Evolutionary conservation across 1,140 invertebrate species (phyloP).

Genomic region (Calephelis nemesis): DNA sequence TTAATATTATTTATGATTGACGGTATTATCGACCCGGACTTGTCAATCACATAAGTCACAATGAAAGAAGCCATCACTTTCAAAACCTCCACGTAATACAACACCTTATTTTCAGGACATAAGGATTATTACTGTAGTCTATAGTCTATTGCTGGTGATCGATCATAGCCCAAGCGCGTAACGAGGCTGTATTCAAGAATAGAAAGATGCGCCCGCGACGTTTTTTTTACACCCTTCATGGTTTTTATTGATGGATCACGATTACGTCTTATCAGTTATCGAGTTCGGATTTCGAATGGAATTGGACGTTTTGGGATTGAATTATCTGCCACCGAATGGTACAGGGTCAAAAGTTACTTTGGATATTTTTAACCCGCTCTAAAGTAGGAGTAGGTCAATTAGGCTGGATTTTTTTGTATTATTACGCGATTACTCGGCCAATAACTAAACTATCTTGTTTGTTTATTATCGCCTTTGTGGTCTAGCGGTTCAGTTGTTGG

Average conservation of each 20-base stretch:
- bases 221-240: slow-evolving; percentile 54
- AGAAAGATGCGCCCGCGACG: slow-evolving; percentile 50
- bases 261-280: slow-evolving; percentile 44
- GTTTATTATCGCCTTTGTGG: too few relatives aligned
- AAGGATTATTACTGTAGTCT: slow-evolving; percentile 21
- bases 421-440: too few relatives aligned
- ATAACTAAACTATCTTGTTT: too few relatives aligned
- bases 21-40: slow-evolving; percentile 69
- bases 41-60: slow-evolving; percentile 67
- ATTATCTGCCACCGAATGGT: not conserved
- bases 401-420: too few relatives aligned
- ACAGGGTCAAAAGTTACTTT: too few relatives aligned
- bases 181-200: slow-evolving; percentile 68
- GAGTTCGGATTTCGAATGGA: slow-evolving; percentile 29
- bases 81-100: slow-evolving; percentile 17
- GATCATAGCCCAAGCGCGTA: slow-evolving; percentile 66
- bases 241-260: slow-evolving; percentile 68
- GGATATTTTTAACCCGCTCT: too few relatives aligned
- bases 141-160: slow-evolving; percentile 59
- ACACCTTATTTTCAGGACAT: slow-evolving; percentile 13
- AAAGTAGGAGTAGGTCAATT: too few relatives aligned
- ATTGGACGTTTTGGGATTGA: slow-evolving; percentile 6
- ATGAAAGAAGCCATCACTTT: slow-evolving; percentile 27
- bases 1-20: slow-evolving; percentile 72
- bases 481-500: too few relatives aligned